These are phyloP conservation scores for Odontophorus gujanensis DNA, from an alignment of 2,113 vertebrate species.

Conservation along the genomic window DNA sequence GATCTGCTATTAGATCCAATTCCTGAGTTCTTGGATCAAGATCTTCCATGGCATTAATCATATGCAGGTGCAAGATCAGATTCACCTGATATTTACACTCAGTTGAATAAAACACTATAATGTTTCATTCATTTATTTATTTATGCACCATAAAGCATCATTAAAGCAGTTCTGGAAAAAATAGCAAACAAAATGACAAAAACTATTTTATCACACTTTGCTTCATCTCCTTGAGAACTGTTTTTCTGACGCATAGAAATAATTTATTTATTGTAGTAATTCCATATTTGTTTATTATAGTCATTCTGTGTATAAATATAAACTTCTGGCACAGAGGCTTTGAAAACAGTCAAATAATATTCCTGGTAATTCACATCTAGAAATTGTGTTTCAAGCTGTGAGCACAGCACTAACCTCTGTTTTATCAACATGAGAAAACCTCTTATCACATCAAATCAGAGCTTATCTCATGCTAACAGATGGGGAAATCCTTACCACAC, in stretches of 20 bases:
- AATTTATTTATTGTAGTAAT: not conserved
- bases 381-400: conserved; percentile 13
- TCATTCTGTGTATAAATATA: not conserved
- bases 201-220: not conserved
- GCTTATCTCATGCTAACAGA: not conserved
- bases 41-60: not conserved
- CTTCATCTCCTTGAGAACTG: not conserved
- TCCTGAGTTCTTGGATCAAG: not conserved
- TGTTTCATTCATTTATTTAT: too few relatives aligned
- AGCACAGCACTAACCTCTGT: not conserved
- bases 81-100: not conserved
- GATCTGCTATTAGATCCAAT: not conserved
- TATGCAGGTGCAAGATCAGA: not conserved
- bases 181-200: not conserved
- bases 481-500: not conserved
- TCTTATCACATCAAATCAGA: conserved; percentile 51
- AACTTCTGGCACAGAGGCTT: not conserved
- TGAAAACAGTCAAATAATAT: conserved; percentile 7
- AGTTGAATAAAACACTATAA: not conserved
- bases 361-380: conserved; percentile 3
- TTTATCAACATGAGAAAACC: not conserved
- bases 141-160: not conserved
- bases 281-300: not conserved
- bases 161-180: not conserved
- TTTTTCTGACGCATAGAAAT: not conserved